Percentiles rank a stretch among this genome's conserved stretches.
Evolutionary conservation across 2,797 vertebrate species (phyloP).

Genomic region (Crenichthys baileyi): DNA sequence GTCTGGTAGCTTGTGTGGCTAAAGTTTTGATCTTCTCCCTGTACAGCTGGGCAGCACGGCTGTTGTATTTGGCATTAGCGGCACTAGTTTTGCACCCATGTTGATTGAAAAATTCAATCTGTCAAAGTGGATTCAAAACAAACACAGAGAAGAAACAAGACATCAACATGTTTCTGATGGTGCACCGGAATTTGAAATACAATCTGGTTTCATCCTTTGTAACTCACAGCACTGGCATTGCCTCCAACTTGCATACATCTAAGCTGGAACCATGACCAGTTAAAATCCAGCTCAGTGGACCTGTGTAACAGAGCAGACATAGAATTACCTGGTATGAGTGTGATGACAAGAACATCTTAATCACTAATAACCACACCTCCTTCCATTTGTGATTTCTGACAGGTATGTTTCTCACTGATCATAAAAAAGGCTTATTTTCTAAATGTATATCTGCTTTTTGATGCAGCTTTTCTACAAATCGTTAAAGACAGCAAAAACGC

Average conservation of each 20-base stretch:
- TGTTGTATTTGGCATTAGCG: constrained; percentile 93
- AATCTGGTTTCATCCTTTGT: not conserved
- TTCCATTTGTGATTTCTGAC: no score
- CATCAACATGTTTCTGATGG: not conserved
- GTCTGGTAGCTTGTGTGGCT: constrained; percentile 88
- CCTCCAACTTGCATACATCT: constrained; percentile 98
- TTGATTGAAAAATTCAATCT: constrained; percentile 91
- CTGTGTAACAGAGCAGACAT: constrained; percentile 65
- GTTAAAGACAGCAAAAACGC: no score
- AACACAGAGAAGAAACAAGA: not conserved
- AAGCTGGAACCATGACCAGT: constrained; percentile 98
- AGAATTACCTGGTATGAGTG: not conserved
- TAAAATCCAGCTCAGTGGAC: constrained; percentile 96
- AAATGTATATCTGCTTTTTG: no score
- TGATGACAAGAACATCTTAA: no score
- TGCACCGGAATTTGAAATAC: not conserved
- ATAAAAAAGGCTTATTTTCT: no score
- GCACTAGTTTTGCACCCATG: constrained; percentile 87
- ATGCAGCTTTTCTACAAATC: no score
- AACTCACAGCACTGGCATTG: constrained; percentile 89
- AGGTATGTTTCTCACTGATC: no score
- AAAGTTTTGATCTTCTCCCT: constrained; percentile 88
- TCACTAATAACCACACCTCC: no score
- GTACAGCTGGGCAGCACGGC: constrained; percentile 90
- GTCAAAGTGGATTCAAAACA: constrained; percentile 4